Base-by-base conservation (phyloP, 2,113 vertebrate species). In the Microtus montanus region DNA sequence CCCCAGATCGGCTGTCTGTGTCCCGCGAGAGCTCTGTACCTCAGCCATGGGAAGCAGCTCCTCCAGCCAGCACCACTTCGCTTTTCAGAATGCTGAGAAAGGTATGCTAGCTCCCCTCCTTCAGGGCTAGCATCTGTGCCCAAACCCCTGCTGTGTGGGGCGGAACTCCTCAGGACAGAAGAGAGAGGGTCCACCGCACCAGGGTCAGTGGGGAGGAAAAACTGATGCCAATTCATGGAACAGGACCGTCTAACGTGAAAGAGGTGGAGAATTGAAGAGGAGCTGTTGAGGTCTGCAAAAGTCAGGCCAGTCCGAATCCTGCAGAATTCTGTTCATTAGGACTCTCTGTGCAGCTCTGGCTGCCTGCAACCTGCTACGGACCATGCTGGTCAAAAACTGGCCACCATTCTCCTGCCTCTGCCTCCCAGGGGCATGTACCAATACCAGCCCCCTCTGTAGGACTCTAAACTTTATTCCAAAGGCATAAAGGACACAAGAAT, bases 51-150 rank as follows among this genome's bases (percentile, higher is more conserved):
- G 98, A 92, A 97, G 98, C 6, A 87, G 98, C 28, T 85, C 52
- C 49, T 98, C 98, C 73, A 91, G 89, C 41, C 97, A 95, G 19
- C 93, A 98, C 13, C 70, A 90, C 52, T 94, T 96, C 35, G 93
- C 97, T 61, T 98, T 98, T 24, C 97, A 95, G 96, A 98, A 98
- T 33, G 96, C 98, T 75, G 98, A 98, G 91, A 98, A 97, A 24
- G 97, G 98, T 98, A 95, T 52, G 97, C 54, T 96, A 86, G 68
- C 22, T 74, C 89, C 61, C 30, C n/a, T n/a, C 14, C 38, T 84
- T 86, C 28, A 35, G 35, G 2, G 28, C 22, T 58, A 77, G 73
- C 70, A 2, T 0, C 49, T 41, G 47, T 33, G 26, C 30, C 38
- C 61, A 14, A 47, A n/a, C 5, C 33, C 92, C 13, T 2, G 2